phyloP scores from a whole-genome alignment of 1,140 invertebrate species.

The Pygmarrhopalites habei region DNA sequence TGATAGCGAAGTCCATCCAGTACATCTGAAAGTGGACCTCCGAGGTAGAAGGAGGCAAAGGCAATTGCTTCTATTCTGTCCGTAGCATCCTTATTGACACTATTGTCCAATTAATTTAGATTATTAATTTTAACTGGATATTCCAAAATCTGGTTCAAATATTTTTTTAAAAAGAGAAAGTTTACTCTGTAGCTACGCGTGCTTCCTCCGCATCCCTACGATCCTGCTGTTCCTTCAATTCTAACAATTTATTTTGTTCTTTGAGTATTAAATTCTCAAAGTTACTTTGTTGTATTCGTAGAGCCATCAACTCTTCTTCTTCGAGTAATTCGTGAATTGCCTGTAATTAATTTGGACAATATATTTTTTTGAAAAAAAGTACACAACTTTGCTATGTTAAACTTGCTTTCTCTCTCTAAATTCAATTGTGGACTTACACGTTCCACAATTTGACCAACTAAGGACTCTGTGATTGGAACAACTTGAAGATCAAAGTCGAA shows the following conservation, averaged over 20 bases:
- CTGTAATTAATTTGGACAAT: too few relatives aligned
- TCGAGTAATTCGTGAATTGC: slow-evolving; percentile 1
- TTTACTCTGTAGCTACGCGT: too few relatives aligned
- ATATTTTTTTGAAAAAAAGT: too few relatives aligned
- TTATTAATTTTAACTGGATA: too few relatives aligned
- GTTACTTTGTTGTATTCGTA: background rate
- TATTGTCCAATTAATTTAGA: too few relatives aligned
- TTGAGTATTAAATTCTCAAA: background rate
- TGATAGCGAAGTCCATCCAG: background rate
- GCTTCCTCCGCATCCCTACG: background rate
- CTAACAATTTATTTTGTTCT: background rate
- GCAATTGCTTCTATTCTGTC: background rate
- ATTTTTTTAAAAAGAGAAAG: too few relatives aligned
- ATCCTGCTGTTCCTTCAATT: slow-evolving; percentile 1
- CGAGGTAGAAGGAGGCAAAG: background rate
- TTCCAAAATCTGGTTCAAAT: background rate
- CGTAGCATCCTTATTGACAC: background rate
- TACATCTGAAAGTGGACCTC: background rate
- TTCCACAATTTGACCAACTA: background rate
- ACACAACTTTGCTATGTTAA: too few relatives aligned
- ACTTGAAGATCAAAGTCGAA: background rate
- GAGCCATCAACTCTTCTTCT: slow-evolving; percentile 3
- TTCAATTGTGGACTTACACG: too few relatives aligned
- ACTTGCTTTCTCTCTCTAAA: too few relatives aligned
- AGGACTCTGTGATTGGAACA: background rate